phyloP scores from a whole-genome alignment of 2,888 invertebrate species.

The Metalampra italica region DNA sequence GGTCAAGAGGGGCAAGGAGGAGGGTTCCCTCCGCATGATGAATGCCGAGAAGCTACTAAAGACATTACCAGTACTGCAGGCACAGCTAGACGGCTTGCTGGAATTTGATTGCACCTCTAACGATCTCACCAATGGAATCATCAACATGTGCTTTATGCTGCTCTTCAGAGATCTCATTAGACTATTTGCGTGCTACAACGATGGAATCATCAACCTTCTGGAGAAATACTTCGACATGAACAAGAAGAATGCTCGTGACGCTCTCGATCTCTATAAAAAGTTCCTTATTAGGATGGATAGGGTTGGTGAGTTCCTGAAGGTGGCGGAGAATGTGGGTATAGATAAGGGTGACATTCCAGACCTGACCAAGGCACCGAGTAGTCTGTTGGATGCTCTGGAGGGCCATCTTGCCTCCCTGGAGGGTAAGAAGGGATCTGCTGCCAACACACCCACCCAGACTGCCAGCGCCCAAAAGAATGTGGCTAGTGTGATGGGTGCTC shows the following conservation, averaged over 20 bases:
- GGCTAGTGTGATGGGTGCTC: slow-evolving; percentile 91
- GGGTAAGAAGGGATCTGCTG: slow-evolving; percentile 92
- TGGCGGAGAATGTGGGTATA: slow-evolving; percentile 92
- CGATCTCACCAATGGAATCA: slow-evolving; percentile 98
- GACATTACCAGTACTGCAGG: slow-evolving; percentile 96
- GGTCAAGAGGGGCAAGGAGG: slow-evolving; percentile 99
- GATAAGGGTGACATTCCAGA: slow-evolving; percentile 99
- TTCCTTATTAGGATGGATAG: slow-evolving; percentile 99
- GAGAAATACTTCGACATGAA: slow-evolving; percentile 99
- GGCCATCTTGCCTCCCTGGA: slow-evolving; percentile 96
- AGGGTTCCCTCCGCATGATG: slow-evolving; percentile 98
- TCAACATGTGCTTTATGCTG: slow-evolving; percentile 99
- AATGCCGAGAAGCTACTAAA: slow-evolving; percentile 97
- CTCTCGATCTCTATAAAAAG: slow-evolving; percentile 98
- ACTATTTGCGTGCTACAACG: slow-evolving; percentile 99
- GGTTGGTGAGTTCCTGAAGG: slow-evolving; percentile 97
- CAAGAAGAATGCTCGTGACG: slow-evolving; percentile 98
- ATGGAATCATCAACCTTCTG: slow-evolving; percentile 98
- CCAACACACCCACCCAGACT: slow-evolving; percentile 91
- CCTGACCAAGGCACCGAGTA: slow-evolving; percentile 98
- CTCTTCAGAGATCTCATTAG: slow-evolving; percentile 98
- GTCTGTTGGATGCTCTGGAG: slow-evolving; percentile 96
- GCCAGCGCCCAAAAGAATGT: slow-evolving; percentile 93
- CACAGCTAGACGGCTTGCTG: slow-evolving; percentile 95
- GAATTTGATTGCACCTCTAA: slow-evolving; percentile 98